Conservation (phyloP, 2,797 vertebrate genomes). For the Micromesistius poutassou region DNA sequence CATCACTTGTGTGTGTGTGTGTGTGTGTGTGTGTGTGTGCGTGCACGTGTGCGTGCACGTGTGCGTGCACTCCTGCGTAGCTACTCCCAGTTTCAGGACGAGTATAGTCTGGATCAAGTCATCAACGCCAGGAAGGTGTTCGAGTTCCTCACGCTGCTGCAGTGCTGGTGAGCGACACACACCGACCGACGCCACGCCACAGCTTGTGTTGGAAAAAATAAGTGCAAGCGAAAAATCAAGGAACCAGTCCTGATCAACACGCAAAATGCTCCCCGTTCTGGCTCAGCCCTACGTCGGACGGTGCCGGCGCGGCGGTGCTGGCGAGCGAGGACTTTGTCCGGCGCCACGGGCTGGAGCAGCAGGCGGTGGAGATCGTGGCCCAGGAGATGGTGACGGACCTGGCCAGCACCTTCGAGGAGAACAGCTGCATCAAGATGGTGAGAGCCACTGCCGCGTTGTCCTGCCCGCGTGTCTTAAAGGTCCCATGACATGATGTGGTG, state of each 20-base stretch:
- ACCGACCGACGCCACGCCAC: not conserved
- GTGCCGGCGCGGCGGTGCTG: conserved; percentile 88
- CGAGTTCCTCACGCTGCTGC: conserved; percentile 89
- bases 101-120: conserved; percentile 90
- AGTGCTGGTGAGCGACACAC: conserved; percentile 87
- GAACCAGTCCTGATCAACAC: no score
- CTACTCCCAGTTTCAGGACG: conserved; percentile 88
- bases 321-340: conserved; percentile 85
- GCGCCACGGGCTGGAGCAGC: conserved; percentile 73
- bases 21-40: no score
- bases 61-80: conserved; percentile 59
- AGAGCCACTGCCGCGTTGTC: not conserved
- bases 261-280: not conserved
- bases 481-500: no score
- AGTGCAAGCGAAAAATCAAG: no score
- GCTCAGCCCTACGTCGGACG: conserved; percentile 88
- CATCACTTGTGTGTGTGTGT: not conserved
- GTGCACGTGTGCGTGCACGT: not conserved
- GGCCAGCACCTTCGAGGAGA: conserved; percentile 81
- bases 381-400: conserved; percentile 94
- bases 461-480: no score
- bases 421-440: conserved; percentile 88
- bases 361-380: conserved; percentile 92
- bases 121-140: conserved; percentile 81
- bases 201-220: not conserved